A percentile compares a stretch with the other conserved stretches of the same genome.
phyloP scores from a whole-genome alignment of 2,113 vertebrate species.

The Lagenorhynchus albirostris region DNA sequence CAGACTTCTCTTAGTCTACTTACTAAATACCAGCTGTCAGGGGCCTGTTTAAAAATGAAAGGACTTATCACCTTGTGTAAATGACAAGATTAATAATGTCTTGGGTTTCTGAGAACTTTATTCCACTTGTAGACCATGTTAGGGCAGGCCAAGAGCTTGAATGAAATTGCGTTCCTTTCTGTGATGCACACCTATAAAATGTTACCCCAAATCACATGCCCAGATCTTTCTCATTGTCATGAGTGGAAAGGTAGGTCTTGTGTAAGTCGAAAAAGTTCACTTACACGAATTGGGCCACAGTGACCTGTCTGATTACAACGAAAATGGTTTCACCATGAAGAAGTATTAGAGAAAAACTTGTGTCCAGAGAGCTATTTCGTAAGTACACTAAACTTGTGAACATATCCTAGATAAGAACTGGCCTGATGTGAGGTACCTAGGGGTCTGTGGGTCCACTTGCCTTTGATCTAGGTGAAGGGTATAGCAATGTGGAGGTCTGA shows the following conservation, averaged over 20 bases:
- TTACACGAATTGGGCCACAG: not conserved
- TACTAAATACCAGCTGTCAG: slow-evolving; percentile 53
- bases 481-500: not conserved
- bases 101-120: slow-evolving; percentile 54
- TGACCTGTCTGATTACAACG: not conserved
- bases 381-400: not conserved
- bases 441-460: not conserved
- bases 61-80: slow-evolving; percentile 62
- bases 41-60: slow-evolving; percentile 63
- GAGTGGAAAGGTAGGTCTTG: not conserved
- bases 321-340: not conserved
- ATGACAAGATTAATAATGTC: slow-evolving; percentile 52
- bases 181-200: not conserved
- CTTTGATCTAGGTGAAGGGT: not conserved
- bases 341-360: not conserved
- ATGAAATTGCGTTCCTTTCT: not conserved
- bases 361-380: not conserved
- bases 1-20: slow-evolving; percentile 39
- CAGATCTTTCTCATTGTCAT: not conserved
- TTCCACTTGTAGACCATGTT: slow-evolving; percentile 65
- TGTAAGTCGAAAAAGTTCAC: not conserved
- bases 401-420: not conserved
- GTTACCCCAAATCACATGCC: not conserved
- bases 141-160: slow-evolving; percentile 48
- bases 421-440: not conserved